A percentile compares a stretch with the other conserved stretches of the same genome.
Evolutionary conservation across 1,140 invertebrate species (phyloP).

Genomic region (Epicauta chinensis): DNA sequence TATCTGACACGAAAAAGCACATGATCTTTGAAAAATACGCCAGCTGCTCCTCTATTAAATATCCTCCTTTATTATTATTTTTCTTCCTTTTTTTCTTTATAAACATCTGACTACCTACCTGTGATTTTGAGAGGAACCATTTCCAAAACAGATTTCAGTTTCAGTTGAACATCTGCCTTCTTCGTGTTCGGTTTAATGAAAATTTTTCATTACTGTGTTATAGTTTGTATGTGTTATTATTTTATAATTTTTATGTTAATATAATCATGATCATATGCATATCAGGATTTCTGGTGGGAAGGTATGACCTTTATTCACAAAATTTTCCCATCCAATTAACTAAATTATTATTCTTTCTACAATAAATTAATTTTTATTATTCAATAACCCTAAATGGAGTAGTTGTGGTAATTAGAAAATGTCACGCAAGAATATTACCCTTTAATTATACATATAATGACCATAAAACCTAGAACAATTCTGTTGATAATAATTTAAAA

Average conservation of each 20-base stretch:
- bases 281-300: conserved; percentile 59
- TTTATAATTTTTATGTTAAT: conserved; percentile 14
- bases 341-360: conserved; percentile 2
- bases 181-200: conserved; percentile 22
- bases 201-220: conserved; percentile 4
- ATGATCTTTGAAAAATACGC: conserved; percentile 13
- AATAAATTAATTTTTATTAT: background rate
- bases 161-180: conserved; percentile 34
- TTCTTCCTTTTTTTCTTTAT: conserved; percentile 23
- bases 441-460: no score
- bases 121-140: conserved; percentile 34
- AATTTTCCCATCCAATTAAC: background rate
- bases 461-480: no score
- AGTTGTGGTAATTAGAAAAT: no score
- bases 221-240: conserved; percentile 12
- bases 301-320: conserved; percentile 36
- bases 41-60: conserved; percentile 25
- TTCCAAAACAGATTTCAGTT: conserved; percentile 30
- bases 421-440: no score
- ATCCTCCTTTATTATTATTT: background rate
- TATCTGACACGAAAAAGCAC: conserved; percentile 11
- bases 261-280: conserved; percentile 57
- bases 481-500: no score
- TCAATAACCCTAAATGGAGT: no score
- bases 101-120: conserved; percentile 27